Base-by-base conservation (phyloP, 2,888 invertebrate genomes). In the Stenodera caucasica region DNA sequence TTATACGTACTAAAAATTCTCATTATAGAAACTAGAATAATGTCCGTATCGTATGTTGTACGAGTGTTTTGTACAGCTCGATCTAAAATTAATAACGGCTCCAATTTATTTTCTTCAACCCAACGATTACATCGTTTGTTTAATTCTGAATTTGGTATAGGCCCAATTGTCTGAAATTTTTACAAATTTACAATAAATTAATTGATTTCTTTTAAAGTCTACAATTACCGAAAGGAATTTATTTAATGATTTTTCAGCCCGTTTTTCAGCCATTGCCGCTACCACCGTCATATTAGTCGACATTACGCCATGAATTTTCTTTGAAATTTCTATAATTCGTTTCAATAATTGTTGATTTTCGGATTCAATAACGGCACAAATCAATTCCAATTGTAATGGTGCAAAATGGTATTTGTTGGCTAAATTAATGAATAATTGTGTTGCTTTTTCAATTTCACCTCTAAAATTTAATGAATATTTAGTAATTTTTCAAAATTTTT, bases 311-410 rank as follows among this genome's bases (percentile, higher is more conserved):
- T 84, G 83, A 6, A 84, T 72, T 12, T 72, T 72, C 2, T 76
- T 69, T 7, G 80, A 74, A 1, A 72, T 73, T 32, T 77, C 71
- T 2, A 82, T 69, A 2, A 82, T 72, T 30, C 74, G 67, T 26
- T 77, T 74, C 40, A 84, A 66, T n/a, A 81, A 67, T 40, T 77
- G 69, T 61, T 80, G 78, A 8, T 81, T 79, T 58, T 80, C 71
- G 0, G 67, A 69, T 45, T 77, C 76, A 37, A 82, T 73, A 37
- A 84, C 63, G 54, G 76, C 70, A n/a, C 67, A 65, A 3, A 89
- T 71, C 0, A 90, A 65, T 76, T 89, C 89, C 66, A 88, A 84
- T 70, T 88, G 87, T 9, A 88, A 74, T 0, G 90, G 90, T 0
- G 88, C 87, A 66, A 84, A 85, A 55, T 82, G 83, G 72, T 87